Base-by-base conservation (phyloP, 2,888 invertebrate genomes). In the Andrena chrysosceles region DNA sequence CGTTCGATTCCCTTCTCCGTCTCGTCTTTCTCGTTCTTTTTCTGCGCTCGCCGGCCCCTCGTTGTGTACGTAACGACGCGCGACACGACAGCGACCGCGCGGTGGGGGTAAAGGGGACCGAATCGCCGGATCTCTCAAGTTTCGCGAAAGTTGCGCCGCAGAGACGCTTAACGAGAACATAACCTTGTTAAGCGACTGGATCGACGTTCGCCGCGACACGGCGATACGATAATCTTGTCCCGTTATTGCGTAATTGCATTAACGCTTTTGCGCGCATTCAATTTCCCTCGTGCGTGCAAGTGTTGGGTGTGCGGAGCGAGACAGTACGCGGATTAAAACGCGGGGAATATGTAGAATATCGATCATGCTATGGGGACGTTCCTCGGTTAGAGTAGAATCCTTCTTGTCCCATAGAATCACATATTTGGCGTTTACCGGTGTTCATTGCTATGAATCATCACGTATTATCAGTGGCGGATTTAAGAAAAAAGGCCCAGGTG, bases 211-310 rank as follows among this genome's bases (percentile, higher is more conserved):
- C 80, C 62, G 54, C 80, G 71, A 67, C 72, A 71, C 80, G 54
- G 29, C 80, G 80, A 79, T 70, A 79, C 77, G 77, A 81, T 81
- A 81, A 81, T 81, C 80, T 81, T 81, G 80, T 81, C 67, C 80
- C 80, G 80, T 81, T 81, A 80, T 81, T 72, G 80, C 80, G 67
- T 80, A 81, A 81, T 79, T 63, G 80, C 67, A 63, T 79, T 72
- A 80, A 81, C 80, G 72, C 80, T 48, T 81, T 81, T 60, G 67
- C 80, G 59, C 59, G 80, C 62, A 80, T 81, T 63, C 80, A 80
- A 72, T 81, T 62, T 79, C 71, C 5, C 31, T 23, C 26, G 60
- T 20, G 16, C 7, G 35, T 23, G 29, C 33, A 33, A 8, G 48
- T 42, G 23, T 16, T 33, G 20, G 3, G 6, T 35, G 10, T 31